Evolutionary conservation across 2,888 invertebrate genomes (phyloP).

Genomic region (Dorcus parallelipipedus): DNA sequence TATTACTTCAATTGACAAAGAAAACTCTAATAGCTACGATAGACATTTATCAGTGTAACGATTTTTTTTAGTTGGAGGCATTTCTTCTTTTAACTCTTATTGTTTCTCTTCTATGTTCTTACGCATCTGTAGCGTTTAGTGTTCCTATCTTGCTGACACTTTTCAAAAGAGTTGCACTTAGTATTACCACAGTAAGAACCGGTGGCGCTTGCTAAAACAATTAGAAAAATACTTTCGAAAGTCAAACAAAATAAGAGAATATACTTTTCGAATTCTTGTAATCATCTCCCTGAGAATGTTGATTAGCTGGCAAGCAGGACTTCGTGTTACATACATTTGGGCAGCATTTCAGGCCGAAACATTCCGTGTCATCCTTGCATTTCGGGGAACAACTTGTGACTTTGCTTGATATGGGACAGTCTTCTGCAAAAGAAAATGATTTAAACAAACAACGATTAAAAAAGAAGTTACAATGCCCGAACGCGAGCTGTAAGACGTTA

Average conservation of each 20-base stretch:
- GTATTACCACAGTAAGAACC: slow-evolving; percentile 67
- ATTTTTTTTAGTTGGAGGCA: too few species aligned
- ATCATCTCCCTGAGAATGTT: slow-evolving; percentile 32
- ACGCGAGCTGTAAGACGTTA: too few species aligned
- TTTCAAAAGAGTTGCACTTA: slow-evolving; percentile 65
- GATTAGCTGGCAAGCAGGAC: slow-evolving; percentile 56
- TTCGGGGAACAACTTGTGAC: slow-evolving; percentile 66
- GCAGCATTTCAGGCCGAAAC: slow-evolving; percentile 64
- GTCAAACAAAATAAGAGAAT: background rate
- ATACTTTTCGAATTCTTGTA: slow-evolving; percentile 46
- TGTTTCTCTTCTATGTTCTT: slow-evolving; percentile 46
- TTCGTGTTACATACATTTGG: slow-evolving; percentile 66
- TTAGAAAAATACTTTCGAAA: background rate
- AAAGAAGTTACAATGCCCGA: too few species aligned
- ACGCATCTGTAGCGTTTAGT: slow-evolving; percentile 68
- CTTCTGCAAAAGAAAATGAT: slow-evolving; percentile 21
- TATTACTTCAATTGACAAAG: too few species aligned
- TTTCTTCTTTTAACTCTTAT: too few species aligned
- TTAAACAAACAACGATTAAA: too few species aligned
- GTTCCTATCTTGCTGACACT: slow-evolving; percentile 62
- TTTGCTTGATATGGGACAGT: slow-evolving; percentile 64
- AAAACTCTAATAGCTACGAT: too few species aligned
- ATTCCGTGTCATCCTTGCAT: slow-evolving; percentile 65
- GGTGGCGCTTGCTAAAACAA: slow-evolving; percentile 46
- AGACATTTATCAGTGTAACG: too few species aligned